Base-by-base conservation (phyloP, 2,797 vertebrate species). In the Bradypodion pumilum region DNA sequence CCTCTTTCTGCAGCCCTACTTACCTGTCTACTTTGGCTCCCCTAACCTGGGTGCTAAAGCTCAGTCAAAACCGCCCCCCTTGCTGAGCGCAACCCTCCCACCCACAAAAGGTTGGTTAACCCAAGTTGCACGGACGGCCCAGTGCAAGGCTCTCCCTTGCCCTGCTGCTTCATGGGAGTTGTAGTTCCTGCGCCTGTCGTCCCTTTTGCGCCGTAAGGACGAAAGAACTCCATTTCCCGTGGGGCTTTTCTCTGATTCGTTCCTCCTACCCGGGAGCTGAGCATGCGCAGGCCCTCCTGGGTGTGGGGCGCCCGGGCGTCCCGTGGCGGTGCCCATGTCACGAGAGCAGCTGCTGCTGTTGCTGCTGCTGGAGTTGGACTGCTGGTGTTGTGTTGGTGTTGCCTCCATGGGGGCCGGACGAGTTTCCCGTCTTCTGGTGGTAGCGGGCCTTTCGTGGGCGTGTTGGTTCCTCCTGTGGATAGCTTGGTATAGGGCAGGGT, bases 211-310 rank as follows among this genome's bases (percentile, higher is more conserved):
- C 21, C 6, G 42, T 1, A 25, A 1, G 32, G 23, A 27, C 2
- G 1, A 1, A 27, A 52, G 79, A 37, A 85, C 84, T 76, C n/a
- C 12, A 62, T 63, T 10, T 81, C 84, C 84, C 84, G 40, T 16
- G 62, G 37, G 4, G 52, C 79, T 49, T 76, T 23, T 9, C 79
- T 23, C 32, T 4, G 1, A 3, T 40, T 12, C 1, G 7, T 4
- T 8, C 15, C 1, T 12, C 2, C 12, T 1, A 3, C 2, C 3
- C 40, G 5, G 46, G 2, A 10, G 29, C 19, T n/a, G 78, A 46
- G 63, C 84, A 80, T 81, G 84, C 73, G 79, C 42, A 3, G 0
- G 1, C 19, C 32, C 1, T 40, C 12, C 5, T 3, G 0, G 3
- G 46, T 4, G 40, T 5, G 66, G 27, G 44, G 32, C 7, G 25